Conservation (phyloP, 2,113 vertebrate genomes). For the Lycaon pictus region DNA sequence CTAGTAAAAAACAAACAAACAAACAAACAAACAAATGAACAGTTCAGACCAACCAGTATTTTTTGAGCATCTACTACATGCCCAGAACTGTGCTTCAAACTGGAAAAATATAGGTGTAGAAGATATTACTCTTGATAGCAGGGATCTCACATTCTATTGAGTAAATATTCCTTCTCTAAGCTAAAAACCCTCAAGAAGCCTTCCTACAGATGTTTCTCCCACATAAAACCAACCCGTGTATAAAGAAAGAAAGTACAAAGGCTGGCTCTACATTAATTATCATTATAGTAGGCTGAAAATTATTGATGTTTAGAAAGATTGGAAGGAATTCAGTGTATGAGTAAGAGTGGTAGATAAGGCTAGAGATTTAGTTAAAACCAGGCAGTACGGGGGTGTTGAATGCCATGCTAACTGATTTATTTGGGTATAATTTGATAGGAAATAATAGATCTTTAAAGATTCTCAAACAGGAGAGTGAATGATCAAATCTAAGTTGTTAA, state of each 20-base stretch:
- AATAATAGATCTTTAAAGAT: background rate
- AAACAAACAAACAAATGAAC: background rate
- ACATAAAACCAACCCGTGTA: background rate
- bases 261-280: background rate
- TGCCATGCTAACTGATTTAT: background rate
- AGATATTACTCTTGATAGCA: background rate
- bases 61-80: background rate
- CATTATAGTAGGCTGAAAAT: background rate
- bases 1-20: background rate
- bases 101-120: background rate
- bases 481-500: conserved; percentile 42
- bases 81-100: background rate
- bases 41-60: background rate
- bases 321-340: background rate
- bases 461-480: background rate
- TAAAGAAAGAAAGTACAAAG: background rate
- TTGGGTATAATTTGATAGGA: conserved; percentile 35
- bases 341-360: background rate
- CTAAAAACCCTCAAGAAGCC: background rate
- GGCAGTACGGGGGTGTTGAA: background rate
- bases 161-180: background rate
- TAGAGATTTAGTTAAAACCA: background rate
- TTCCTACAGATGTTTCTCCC: background rate
- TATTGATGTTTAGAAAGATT: background rate
- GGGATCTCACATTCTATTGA: background rate